phyloP scores from a whole-genome alignment of 2,888 invertebrate species.

The Pocota personata region DNA sequence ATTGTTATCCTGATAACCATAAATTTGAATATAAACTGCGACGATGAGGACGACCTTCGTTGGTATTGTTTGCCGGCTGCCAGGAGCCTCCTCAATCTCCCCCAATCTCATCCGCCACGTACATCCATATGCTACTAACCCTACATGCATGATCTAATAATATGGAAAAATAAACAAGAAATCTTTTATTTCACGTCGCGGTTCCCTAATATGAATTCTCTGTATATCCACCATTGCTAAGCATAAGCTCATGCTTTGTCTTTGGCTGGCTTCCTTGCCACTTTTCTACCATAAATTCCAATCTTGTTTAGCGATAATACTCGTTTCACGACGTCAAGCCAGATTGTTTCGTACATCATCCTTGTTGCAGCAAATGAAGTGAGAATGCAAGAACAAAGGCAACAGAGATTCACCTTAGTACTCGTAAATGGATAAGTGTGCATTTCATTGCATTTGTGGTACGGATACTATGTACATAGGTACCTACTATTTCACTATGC shows the following conservation, averaged over 20 bases:
- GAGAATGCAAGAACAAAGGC: not conserved
- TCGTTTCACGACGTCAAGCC: constrained; percentile 16
- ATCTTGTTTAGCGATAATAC: constrained; percentile 38
- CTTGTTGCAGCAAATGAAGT: not conserved
- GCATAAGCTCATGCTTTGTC: not conserved
- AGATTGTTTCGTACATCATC: constrained; percentile 29
- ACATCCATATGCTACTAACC: not conserved
- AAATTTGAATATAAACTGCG: constrained; percentile 42
- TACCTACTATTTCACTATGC: too few species aligned
- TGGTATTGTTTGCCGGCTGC: not conserved
- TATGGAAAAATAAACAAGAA: constrained; percentile 8
- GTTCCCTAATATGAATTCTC: not conserved
- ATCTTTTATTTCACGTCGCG: constrained; percentile 9
- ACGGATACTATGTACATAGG: too few species aligned
- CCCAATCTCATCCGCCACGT: not conserved
- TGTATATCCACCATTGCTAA: not conserved
- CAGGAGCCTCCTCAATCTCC: not conserved
- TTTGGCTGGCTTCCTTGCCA: not conserved
- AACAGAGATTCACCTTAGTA: constrained; percentile 6
- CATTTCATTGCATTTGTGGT: constrained; percentile 8
- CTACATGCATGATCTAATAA: constrained; percentile 11
- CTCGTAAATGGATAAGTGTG: constrained; percentile 7
- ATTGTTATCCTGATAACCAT: constrained; percentile 29
- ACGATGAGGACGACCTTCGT: not conserved
- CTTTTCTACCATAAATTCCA: constrained; percentile 25